Percentiles rank a stretch among this genome's conserved stretches.
These are phyloP conservation scores for Pampusana beccarii DNA, from an alignment of 2,113 vertebrate species.

Conservation along the genomic window DNA sequence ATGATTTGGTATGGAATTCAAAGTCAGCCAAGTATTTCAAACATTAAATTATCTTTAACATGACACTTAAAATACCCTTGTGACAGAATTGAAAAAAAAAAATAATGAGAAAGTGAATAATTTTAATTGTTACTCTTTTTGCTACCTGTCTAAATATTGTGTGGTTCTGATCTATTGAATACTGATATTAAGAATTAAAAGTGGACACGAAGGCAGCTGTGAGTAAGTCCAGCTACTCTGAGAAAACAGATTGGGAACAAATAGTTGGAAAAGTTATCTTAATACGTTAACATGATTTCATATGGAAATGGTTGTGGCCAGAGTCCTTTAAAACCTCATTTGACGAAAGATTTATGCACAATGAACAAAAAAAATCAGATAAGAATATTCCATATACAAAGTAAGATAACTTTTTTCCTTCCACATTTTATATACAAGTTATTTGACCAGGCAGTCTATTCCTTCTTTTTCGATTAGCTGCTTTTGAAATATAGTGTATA, in stretches of 20 bases:
- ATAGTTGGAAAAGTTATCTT: neutral
- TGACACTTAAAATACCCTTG: neutral
- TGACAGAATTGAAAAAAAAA: neutral
- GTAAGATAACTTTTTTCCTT: neutral
- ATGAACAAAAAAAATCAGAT: neutral
- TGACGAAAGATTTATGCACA: neutral
- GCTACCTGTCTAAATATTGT: neutral
- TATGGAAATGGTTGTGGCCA: neutral
- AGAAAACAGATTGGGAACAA: neutral
- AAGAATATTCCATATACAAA: neutral
- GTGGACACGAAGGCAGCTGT: neutral
- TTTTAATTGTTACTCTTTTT: neutral
- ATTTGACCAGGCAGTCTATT: neutral
- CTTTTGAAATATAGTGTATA: neutral
- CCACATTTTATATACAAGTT: too few species aligned
- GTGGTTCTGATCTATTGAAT: neutral
- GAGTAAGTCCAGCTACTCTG: neutral
- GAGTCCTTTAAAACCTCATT: neutral
- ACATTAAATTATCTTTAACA: neutral
- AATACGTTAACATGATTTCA: neutral
- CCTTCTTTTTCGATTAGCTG: neutral
- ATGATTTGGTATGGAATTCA: neutral
- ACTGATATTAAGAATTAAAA: neutral
- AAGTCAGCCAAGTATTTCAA: neutral
- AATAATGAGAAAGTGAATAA: neutral